phyloP scores from a whole-genome alignment of 2,113 vertebrate species.

The Nyctibius bracteatus region DNA sequence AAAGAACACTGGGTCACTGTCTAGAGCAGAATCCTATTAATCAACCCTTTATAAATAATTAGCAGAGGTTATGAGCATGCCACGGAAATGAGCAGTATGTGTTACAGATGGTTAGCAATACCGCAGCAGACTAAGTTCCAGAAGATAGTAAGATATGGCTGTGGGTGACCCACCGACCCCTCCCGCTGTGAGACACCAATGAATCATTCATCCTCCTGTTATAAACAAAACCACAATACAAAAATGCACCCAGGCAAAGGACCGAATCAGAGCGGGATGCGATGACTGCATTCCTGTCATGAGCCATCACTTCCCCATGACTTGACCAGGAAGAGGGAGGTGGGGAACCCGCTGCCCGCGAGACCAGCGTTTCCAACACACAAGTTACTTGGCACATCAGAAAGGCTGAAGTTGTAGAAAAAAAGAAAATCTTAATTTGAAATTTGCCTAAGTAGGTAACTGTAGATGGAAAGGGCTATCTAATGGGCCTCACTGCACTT shows the following conservation, averaged over 20 bases:
- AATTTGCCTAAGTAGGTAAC: background rate
- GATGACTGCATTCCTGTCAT: background rate
- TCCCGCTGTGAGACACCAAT: background rate
- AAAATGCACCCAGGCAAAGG: background rate
- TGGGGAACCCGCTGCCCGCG: fast-evolving
- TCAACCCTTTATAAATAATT: slow-evolving; percentile 61
- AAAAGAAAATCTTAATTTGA: background rate
- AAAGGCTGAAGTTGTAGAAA: background rate
- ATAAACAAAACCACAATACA: background rate
- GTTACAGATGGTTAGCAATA: slow-evolving; percentile 8
- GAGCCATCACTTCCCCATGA: background rate
- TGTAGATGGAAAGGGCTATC: background rate
- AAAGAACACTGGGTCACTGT: slow-evolving; percentile 20
- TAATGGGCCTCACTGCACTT: background rate
- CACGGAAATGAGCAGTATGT: background rate
- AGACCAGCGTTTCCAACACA: background rate
- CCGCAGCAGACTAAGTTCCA: background rate
- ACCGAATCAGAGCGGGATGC: background rate
- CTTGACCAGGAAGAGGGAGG: background rate
- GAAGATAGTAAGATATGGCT: slow-evolving; percentile 5
- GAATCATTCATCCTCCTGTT: background rate
- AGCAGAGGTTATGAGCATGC: background rate
- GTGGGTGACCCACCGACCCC: background rate
- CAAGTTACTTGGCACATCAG: background rate
- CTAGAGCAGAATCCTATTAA: slow-evolving; percentile 31